Conservation (phyloP, 2,113 vertebrate genomes). For the Anhinga anhinga region DNA sequence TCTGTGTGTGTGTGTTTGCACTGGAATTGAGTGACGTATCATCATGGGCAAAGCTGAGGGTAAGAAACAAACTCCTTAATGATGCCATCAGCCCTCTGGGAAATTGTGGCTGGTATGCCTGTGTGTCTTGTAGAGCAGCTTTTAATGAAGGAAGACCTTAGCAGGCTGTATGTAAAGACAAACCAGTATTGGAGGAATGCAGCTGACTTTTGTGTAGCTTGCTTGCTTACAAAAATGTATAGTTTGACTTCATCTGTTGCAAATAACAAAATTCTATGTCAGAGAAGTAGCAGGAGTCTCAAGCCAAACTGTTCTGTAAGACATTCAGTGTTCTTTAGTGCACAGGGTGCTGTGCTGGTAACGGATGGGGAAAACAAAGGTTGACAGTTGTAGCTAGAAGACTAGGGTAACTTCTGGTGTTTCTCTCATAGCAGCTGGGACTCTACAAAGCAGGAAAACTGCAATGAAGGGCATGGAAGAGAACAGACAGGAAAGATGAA, state of each 20-base stretch:
- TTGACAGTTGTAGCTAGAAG: background rate
- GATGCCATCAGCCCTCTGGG: background rate
- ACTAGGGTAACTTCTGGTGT: background rate
- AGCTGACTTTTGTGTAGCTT: background rate
- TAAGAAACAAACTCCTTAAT: background rate
- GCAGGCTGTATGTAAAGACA: background rate
- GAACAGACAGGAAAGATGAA: background rate
- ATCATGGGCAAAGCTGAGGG: background rate
- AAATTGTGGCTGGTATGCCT: background rate
- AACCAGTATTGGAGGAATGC: background rate
- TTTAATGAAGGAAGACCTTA: background rate
- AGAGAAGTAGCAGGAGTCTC: background rate
- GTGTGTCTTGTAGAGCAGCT: background rate
- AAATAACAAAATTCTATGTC: background rate
- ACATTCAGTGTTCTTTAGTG: accelerated
- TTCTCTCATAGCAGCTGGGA: background rate
- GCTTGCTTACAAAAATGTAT: background rate
- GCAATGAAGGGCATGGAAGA: background rate
- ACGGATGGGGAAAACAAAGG: background rate
- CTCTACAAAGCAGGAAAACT: background rate
- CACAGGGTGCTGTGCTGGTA: background rate
- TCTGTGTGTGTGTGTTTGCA: background rate
- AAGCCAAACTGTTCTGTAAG: background rate
- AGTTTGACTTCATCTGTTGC: background rate
- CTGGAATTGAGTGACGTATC: background rate